A percentile compares a stretch with the other conserved stretches of the same genome.
Conservation (phyloP, 2,888 invertebrate genomes). For the Conistra vaccinii region DNA sequence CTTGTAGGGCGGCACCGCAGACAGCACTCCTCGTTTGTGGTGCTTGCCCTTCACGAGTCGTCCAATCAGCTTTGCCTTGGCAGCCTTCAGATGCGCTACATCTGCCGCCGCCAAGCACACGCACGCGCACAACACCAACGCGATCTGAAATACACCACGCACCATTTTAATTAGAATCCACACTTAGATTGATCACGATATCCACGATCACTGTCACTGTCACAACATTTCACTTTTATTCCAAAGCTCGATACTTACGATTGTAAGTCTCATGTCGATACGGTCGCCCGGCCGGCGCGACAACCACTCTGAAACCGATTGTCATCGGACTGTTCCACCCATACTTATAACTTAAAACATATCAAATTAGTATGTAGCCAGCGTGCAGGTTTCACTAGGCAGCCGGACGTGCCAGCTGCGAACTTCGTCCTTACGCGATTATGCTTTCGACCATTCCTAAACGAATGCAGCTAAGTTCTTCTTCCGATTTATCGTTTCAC, state of each 20-base stretch:
- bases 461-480: conserved; percentile 74
- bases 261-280: conserved; percentile 80
- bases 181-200: conserved; percentile 31
- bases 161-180: conserved; percentile 69
- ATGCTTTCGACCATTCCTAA: conserved; percentile 84
- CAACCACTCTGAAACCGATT: conserved; percentile 78
- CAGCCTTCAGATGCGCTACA: conserved; percentile 78
- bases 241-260: conserved; percentile 79
- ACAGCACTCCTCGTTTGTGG: conserved; percentile 84
- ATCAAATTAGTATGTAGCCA: conserved; percentile 84
- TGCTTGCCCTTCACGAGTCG: conserved; percentile 78
- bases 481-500: conserved; percentile 63
- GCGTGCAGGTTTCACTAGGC: conserved; percentile 84
- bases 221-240: conserved; percentile 62
- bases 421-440: conserved; percentile 81
- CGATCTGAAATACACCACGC: conserved; percentile 84
- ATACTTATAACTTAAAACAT: conserved; percentile 87
- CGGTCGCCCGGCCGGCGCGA: conserved; percentile 83
- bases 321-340: conserved; percentile 76
- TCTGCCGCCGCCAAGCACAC: conserved; percentile 77
- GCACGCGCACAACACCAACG: conserved; percentile 81
- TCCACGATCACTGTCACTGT: conserved; percentile 67
- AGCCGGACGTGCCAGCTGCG: conserved; percentile 80
- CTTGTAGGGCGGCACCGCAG: conserved; percentile 86
- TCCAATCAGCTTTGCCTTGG: conserved; percentile 79